phyloP scores from a whole-genome alignment of 2,797 vertebrate species.

The Semaprochilodus insignis region DNA sequence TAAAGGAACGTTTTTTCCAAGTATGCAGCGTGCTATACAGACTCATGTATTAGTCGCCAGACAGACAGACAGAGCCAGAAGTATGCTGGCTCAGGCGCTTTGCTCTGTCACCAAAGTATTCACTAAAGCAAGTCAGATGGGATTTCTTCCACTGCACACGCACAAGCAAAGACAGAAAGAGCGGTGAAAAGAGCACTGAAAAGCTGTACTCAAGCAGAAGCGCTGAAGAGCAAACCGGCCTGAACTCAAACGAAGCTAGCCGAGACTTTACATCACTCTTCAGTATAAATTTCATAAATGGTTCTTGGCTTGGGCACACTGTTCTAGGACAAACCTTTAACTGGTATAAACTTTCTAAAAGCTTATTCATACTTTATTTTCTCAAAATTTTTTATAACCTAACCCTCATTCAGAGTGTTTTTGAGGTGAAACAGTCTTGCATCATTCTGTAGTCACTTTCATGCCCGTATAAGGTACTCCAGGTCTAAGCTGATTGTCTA shows the following conservation, averaged over 20 bases:
- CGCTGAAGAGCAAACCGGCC: not conserved
- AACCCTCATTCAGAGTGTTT: too few species aligned
- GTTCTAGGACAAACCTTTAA: not conserved
- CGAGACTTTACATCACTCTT: not conserved
- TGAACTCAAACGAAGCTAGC: not conserved
- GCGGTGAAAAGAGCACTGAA: slow-evolving; percentile 1
- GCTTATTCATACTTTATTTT: too few species aligned
- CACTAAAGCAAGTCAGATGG: slow-evolving; percentile 58
- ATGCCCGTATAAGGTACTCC: too few species aligned
- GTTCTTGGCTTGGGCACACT: not conserved
- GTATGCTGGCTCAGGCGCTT: slow-evolving; percentile 48
- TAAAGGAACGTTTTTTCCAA: slow-evolving; percentile 57
- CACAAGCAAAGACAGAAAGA: slow-evolving; percentile 20
- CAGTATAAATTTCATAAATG: not conserved
- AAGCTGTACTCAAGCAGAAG: not conserved
- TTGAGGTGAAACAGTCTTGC: too few species aligned
- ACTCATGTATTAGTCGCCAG: slow-evolving; percentile 37
- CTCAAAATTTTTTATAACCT: too few species aligned
- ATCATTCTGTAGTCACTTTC: too few species aligned
- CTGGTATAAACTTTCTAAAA: too few species aligned
- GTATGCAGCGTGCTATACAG: slow-evolving; percentile 53
- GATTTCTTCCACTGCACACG: slow-evolving; percentile 37
- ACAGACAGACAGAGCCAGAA: slow-evolving; percentile 55
- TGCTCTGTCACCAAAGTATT: slow-evolving; percentile 52
- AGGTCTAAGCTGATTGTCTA: too few species aligned